phyloP scores from a whole-genome alignment of 2,797 vertebrate genomes.

The Sebastes hubbsi region DNA sequence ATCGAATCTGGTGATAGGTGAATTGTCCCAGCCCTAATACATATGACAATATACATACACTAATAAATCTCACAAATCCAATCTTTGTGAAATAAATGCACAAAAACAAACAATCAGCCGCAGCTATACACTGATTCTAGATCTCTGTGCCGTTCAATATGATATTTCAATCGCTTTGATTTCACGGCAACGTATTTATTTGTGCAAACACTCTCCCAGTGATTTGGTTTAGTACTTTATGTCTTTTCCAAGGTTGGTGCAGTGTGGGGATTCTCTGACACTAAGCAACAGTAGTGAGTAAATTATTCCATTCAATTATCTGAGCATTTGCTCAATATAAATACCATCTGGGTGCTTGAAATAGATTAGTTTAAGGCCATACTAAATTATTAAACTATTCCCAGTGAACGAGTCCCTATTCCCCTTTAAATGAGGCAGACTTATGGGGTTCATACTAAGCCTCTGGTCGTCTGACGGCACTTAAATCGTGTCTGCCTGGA shows the following conservation, averaged over 20 bases:
- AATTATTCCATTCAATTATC: conserved; percentile 85
- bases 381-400: conserved; percentile 83
- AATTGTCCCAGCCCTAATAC: background rate
- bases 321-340: conserved; percentile 82
- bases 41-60: background rate
- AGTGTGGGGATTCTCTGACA: conserved; percentile 66
- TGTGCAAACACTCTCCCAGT: conserved; percentile 58
- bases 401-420: conserved; percentile 78
- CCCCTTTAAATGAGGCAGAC: conserved; percentile 78
- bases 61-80: conserved; percentile 34
- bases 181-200: conserved; percentile 46
- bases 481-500: conserved; percentile 52
- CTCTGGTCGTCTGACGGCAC: conserved; percentile 53
- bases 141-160: conserved; percentile 25
- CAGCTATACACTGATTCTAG: conserved; percentile 18
- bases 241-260: conserved; percentile 64
- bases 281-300: conserved; percentile 76
- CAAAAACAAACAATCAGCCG: conserved; percentile 5
- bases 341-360: conserved; percentile 83
- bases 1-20: too few relatives aligned
- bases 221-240: conserved; percentile 62
- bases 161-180: conserved; percentile 56
- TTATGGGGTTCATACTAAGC: conserved; percentile 69
- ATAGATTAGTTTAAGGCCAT: conserved; percentile 84
- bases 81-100: conserved; percentile 13